A percentile compares a stretch with the other conserved stretches of the same genome.
Evolutionary conservation across 2,797 vertebrate species (phyloP).

Genomic region (Macropodus opercularis): DNA sequence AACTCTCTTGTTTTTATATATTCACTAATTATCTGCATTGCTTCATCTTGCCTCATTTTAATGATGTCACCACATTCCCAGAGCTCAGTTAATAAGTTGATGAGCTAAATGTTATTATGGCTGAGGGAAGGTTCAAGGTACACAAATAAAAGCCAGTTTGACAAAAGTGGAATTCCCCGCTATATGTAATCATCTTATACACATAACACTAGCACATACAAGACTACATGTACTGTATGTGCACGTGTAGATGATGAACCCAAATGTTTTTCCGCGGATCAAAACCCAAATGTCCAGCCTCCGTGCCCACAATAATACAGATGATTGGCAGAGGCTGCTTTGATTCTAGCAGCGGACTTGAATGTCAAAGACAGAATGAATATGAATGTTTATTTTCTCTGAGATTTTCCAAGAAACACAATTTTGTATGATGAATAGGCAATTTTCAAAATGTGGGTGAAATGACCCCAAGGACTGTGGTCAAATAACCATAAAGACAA

Average conservation of each 20-base stretch:
- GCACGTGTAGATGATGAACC: conserved; percentile 11
- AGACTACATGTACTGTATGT: conserved; percentile 3
- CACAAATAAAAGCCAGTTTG: conserved; percentile 5
- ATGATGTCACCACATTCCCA: neutral
- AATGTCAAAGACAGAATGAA: conserved; percentile 34
- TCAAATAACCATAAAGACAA: conserved; percentile 47
- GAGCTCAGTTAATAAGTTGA: neutral
- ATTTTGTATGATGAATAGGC: conserved; percentile 57
- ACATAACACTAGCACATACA: neutral
- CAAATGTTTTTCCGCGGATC: conserved; percentile 14
- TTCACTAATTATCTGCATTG: neutral
- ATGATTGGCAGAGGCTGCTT: conserved; percentile 43
- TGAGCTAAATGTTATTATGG: neutral
- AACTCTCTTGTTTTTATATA: neutral
- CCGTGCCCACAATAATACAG: conserved; percentile 53
- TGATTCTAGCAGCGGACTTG: conserved; percentile 23
- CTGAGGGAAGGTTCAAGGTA: neutral
- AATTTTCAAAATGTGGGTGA: conserved; percentile 56
- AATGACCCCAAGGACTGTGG: conserved; percentile 49
- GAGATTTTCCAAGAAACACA: conserved; percentile 45
- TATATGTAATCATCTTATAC: neutral
- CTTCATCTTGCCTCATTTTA: neutral
- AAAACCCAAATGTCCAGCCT: conserved; percentile 24
- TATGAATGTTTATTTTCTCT: conserved; percentile 32
- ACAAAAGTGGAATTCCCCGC: neutral